phyloP scores from a whole-genome alignment of 1,140 invertebrate species.

The Nasonia giraulti region DNA sequence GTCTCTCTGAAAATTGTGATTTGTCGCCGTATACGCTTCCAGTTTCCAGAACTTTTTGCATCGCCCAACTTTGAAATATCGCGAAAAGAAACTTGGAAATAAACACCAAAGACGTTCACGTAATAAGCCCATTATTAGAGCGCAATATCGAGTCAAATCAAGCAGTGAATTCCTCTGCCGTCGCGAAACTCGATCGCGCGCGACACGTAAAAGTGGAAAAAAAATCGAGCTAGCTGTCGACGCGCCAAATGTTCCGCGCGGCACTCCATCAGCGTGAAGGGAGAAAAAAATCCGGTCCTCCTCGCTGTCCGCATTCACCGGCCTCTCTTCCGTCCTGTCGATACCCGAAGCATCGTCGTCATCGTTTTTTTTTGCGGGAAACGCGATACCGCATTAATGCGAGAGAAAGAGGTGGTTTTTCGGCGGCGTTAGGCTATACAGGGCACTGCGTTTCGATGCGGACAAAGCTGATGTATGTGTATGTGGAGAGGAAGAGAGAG shows the following conservation, averaged over 20 bases:
- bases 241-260: not conserved
- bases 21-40: not conserved
- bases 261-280: not conserved
- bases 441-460: slow-evolving; percentile 62
- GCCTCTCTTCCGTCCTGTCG: not conserved
- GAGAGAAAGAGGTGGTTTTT: slow-evolving; percentile 62
- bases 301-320: slow-evolving; percentile 1
- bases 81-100: not conserved
- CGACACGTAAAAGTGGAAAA: not conserved
- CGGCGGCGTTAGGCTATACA: slow-evolving; percentile 57
- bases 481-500: not conserved
- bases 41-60: not conserved
- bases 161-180: no score
- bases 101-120: not conserved
- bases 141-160: no score
- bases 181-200: no score
- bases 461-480: not conserved
- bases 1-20: not conserved
- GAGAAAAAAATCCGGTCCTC: not conserved
- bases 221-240: no score
- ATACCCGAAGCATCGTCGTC: not conserved
- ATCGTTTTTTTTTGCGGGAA: not conserved
- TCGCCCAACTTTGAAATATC: not conserved
- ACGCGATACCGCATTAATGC: slow-evolving; percentile 63
- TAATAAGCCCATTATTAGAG: not conserved